Conservation (phyloP, 2,888 invertebrate species). For the Aporophyla nigra region DNA sequence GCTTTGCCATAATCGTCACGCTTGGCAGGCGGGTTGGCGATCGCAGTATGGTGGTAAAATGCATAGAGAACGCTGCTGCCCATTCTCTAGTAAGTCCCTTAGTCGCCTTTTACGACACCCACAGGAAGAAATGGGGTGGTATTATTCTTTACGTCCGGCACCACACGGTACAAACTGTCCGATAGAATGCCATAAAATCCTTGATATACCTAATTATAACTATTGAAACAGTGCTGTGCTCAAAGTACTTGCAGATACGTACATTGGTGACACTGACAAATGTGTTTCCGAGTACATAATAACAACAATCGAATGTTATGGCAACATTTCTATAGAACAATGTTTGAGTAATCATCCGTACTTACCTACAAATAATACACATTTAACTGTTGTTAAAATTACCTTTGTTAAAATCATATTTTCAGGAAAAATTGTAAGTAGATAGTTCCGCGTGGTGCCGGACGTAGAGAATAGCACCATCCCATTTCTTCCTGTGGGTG, state of each 20-base stretch:
- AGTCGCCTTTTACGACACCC: no score
- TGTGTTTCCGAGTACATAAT: constrained; percentile 44
- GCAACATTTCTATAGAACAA: constrained; percentile 12
- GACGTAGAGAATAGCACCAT: no score
- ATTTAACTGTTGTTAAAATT: neutral
- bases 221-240: constrained; percentile 14
- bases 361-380: neutral
- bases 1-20: no score
- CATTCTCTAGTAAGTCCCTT: no score
- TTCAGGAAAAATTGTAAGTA: neutral
- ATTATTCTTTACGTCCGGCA: no score
- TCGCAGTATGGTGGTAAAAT: no score
- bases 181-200: neutral
- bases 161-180: no score
- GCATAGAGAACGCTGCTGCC: no score
- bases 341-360: constrained; percentile 14
- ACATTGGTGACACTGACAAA: constrained; percentile 45
- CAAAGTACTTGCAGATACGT: constrained; percentile 23
- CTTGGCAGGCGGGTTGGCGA: no score
- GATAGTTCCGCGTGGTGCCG: no score
- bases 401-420: neutral
- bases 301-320: constrained; percentile 13
- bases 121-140: no score
- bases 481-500: no score
- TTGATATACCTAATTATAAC: constrained; percentile 8